Percentiles rank a stretch among this genome's conserved stretches.
Evolutionary conservation across 2,888 invertebrate genomes (phyloP).

Genomic region (Callinectes sapidus): DNA sequence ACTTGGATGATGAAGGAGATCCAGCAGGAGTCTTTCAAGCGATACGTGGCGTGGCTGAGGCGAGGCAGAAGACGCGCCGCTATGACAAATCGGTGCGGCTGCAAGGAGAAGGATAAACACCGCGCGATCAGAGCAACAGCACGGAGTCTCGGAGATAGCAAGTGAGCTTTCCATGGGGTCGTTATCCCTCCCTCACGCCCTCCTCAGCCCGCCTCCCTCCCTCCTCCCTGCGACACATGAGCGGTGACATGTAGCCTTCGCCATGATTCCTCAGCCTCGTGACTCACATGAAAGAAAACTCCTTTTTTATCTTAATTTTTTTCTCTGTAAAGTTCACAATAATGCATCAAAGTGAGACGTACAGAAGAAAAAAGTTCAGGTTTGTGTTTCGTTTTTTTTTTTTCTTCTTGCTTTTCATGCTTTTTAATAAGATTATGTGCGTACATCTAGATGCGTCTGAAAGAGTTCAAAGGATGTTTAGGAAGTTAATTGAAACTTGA

Average conservation of each 20-base stretch:
- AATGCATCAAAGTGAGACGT: not conserved
- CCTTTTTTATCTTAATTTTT: not conserved
- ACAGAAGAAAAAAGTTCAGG: not conserved
- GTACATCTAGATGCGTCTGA: not conserved
- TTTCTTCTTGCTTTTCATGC: not conserved
- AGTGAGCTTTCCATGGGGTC: not conserved
- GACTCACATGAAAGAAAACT: not conserved
- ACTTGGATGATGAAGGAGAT: too few species aligned
- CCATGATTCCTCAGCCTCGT: not conserved
- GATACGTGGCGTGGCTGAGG: too few species aligned
- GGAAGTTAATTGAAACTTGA: not conserved
- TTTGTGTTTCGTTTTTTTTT: too few species aligned
- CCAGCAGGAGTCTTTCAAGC: too few species aligned
- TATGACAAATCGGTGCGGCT: not conserved
- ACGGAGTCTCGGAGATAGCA: not conserved
- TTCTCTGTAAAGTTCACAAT: not conserved
- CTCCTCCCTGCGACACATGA: not conserved
- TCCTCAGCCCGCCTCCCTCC: not conserved
- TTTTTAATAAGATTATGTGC: not conserved
- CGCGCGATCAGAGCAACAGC: not conserved
- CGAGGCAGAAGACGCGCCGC: not conserved
- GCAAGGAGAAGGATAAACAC: not conserved
- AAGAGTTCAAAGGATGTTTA: not conserved
- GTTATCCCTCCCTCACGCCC: not conserved
- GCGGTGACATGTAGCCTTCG: not conserved